Base-by-base conservation (phyloP, 2,797 vertebrate species). In the Spheniscus humboldti region DNA sequence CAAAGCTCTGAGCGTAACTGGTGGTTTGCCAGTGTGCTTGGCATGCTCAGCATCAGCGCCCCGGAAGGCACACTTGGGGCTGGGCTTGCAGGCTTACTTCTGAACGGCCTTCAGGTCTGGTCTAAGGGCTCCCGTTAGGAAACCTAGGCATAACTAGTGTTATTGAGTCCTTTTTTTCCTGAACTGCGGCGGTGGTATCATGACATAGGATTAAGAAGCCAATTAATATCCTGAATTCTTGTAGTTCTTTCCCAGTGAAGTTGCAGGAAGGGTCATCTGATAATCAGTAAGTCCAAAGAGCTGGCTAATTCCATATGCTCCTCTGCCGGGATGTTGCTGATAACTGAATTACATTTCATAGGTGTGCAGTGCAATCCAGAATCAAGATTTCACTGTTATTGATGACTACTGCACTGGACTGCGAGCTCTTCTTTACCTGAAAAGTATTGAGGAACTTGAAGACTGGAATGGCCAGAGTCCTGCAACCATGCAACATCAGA, bases 401-500 rank as follows among this genome's bases (percentile, higher is more conserved):
- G 98, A 99, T 88, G 98, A 99, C 91, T 99, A 99, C 90, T 99
- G 98, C 92, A 98, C 98, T 27, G 98, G 98, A 11, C 98, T 99
- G 75, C 98, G 20, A 94, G 97, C 98, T 68, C 97, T 99, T 94
- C 98, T 99, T 78, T 99, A 99, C 96, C 97, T 99, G 90, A 98
- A 98, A 97, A 99, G 98, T 96, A 98, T 99, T 67, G 98, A 98
- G 53, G 98, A 99, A 53, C 98, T 99, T 27, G 91, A 97, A 33
- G 98, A 97, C 80, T 99, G 99, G 98, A 91, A 99, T 11, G 99
- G 99, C 23, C 98, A 99, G 96, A 99, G 99, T 92, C 98, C 98
- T 75, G 96, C 96, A 56, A 99, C 98, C 23, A 60, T 94, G 80
- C 77, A 92, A 79, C 99, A 99, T 89, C 99, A 99, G 97, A 99